Evolutionary conservation across 2,888 invertebrate species (phyloP).

Genomic region (Rotaria socialis): DNA sequence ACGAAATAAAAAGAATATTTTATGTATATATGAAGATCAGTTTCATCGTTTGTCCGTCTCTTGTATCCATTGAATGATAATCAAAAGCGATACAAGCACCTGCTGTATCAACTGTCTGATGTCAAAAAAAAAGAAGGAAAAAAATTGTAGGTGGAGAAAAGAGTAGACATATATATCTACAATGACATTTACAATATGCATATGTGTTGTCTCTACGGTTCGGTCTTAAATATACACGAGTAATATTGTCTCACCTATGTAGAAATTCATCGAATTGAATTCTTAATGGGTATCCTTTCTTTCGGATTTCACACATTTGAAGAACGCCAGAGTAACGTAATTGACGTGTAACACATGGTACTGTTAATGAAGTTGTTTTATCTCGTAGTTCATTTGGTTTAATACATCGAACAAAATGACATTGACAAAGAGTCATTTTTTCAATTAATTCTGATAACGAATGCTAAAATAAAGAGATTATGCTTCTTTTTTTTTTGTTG

Average conservation of each 20-base stretch:
- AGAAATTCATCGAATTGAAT: slow-evolving; percentile 46
- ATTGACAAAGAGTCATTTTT: slow-evolving; percentile 53
- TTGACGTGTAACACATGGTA: slow-evolving; percentile 43
- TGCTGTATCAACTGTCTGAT: neutral
- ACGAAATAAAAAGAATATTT: neutral
- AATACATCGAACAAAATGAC: slow-evolving; percentile 57
- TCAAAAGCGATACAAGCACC: neutral
- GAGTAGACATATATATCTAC: neutral
- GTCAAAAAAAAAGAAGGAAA: neutral
- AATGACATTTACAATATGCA: neutral
- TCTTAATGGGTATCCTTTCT: slow-evolving; percentile 46
- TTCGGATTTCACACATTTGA: slow-evolving; percentile 46
- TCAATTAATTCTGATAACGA: slow-evolving; percentile 56
- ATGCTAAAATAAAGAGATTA: slow-evolving; percentile 50
- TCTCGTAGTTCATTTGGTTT: slow-evolving; percentile 53
- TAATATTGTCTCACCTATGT: slow-evolving; percentile 35
- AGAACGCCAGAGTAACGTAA: slow-evolving; percentile 44
- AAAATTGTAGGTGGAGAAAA: neutral
- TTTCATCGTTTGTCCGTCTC: neutral
- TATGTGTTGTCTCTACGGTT: neutral
- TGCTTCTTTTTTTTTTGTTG: too few relatives aligned
- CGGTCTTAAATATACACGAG: neutral
- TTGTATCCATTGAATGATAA: neutral
- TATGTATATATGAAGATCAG: neutral
- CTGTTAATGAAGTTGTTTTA: slow-evolving; percentile 36